Base-by-base conservation (phyloP, 2,888 invertebrate genomes). In the Ennomos quercinarius region DNA sequence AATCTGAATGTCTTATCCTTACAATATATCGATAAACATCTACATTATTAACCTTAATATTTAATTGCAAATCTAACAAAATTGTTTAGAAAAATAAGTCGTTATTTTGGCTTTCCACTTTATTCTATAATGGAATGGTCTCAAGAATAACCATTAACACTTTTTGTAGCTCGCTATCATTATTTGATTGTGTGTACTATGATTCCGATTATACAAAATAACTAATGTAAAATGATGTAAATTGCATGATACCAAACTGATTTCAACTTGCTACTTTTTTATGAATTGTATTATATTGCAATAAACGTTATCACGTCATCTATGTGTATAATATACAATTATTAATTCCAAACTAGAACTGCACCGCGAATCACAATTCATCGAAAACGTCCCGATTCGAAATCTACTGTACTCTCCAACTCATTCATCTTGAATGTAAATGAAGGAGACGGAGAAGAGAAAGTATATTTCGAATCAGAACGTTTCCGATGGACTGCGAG, bases 41-140 rank as follows among this genome's bases (percentile, higher is more conserved):
- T 91, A 91, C 82, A 76, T 77, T 83, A 56, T 86, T 84, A 89
- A 78, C 80, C 84, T 84, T 86, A 79, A 78, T 72, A 80, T 81
- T 85, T 78, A 86, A 82, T 87, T 86, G 91, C 89, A 85, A 87
- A 85, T 88, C 84, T 91, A 91, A 92, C 89, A 92, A 91, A 91
- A 91, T 78, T 69, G 80, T 86, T 89, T 92, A 91, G 89, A 92
- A 92, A 92, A 92, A 91, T 91, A 92, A 91, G 86, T 91, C 87
- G 84, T 89, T 84, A 87, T 89, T 90, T 91, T 91, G 91, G 91
- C 91, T 87, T 69, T 91, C 87, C 84, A 87, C 85, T 84, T 86
- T 86, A 89, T 76, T 77, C 76, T 87, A 83, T 79, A 89, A 87
- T 91, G 92, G 91, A 92, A 92, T 91, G 90, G 91, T 89, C 83